phyloP scores from a whole-genome alignment of 2,797 vertebrate genomes.

The Allobates femoralis region DNA sequence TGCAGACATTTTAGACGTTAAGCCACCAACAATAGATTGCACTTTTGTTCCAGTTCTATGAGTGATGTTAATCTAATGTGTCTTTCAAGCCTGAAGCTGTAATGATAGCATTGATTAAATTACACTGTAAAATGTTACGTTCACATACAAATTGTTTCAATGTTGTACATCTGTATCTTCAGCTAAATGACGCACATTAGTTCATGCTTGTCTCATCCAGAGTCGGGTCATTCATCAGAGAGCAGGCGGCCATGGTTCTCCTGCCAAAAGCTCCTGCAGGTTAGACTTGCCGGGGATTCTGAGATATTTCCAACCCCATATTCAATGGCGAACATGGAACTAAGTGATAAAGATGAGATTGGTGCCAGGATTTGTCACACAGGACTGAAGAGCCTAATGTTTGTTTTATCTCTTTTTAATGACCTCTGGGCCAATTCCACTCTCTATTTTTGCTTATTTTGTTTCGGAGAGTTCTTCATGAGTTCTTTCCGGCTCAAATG shows the following conservation, averaged over 20 bases:
- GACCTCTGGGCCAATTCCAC: background rate
- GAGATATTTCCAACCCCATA: background rate
- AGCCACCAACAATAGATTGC: conserved; percentile 25
- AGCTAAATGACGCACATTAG: conserved; percentile 50
- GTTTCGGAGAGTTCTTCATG: background rate
- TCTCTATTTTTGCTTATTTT: background rate
- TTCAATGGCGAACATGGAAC: background rate
- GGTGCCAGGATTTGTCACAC: background rate
- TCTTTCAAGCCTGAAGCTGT: conserved; percentile 50
- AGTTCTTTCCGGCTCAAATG: background rate
- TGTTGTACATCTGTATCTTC: conserved; percentile 34
- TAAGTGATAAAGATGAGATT: background rate
- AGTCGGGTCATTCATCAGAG: conserved; percentile 25
- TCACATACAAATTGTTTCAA: conserved; percentile 36
- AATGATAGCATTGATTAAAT: conserved; percentile 46
- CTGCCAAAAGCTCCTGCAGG: conserved; percentile 11
- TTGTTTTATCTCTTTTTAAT: background rate
- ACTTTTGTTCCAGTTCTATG: conserved; percentile 23
- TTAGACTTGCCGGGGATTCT: background rate
- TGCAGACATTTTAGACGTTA: conserved; percentile 34
- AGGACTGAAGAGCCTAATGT: background rate
- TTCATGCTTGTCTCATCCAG: conserved; percentile 38
- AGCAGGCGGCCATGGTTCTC: background rate
- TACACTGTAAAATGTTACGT: conserved; percentile 35
- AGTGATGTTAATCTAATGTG: conserved; percentile 45